Percentiles rank a stretch among this genome's conserved stretches.
Conservation (phyloP, 2,113 vertebrate species). For the Periophthalmus modestus region DNA sequence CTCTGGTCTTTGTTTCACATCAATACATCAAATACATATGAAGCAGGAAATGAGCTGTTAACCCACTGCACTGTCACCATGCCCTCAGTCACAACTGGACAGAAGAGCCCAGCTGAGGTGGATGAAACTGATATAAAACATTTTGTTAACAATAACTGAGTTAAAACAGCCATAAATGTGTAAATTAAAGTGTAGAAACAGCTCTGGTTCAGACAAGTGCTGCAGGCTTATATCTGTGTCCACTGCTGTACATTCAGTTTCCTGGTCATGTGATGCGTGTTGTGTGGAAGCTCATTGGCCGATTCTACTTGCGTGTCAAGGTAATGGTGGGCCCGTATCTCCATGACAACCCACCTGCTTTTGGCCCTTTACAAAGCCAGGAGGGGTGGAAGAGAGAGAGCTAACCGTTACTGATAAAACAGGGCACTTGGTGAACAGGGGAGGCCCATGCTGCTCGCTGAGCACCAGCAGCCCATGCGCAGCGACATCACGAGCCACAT, state of each 20-base stretch:
- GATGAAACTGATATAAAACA: not conserved
- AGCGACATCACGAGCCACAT: conserved; percentile 64
- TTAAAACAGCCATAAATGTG: not conserved
- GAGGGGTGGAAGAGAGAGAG: conserved; percentile 77
- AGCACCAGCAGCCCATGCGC: conserved; percentile 67
- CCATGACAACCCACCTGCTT: conserved; percentile 80
- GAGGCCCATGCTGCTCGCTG: conserved; percentile 71
- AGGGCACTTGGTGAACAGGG: conserved; percentile 58
- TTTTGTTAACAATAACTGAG: not conserved
- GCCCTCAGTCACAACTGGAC: not conserved
- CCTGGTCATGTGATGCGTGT: too few relatives aligned
- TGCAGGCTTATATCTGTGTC: not conserved
- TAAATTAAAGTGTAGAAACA: not conserved
- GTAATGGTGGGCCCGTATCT: conserved; percentile 64
- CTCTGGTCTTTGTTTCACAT: conserved; percentile 25
- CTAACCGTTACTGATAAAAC: conserved; percentile 75
- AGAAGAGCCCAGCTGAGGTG: not conserved
- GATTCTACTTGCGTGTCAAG: conserved; percentile 58
- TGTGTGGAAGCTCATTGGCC: conserved; percentile 32
- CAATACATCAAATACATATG: conserved; percentile 12
- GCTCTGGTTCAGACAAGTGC: not conserved
- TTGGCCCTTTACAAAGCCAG: conserved; percentile 79
- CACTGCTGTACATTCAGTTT: too few relatives aligned
- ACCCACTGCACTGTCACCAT: conserved; percentile 20
- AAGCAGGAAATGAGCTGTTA: conserved; percentile 28